A percentile compares a stretch with the other conserved stretches of the same genome.
phyloP scores from a whole-genome alignment of 2,113 vertebrate genomes.

The Triplophysa rosa region DNA sequence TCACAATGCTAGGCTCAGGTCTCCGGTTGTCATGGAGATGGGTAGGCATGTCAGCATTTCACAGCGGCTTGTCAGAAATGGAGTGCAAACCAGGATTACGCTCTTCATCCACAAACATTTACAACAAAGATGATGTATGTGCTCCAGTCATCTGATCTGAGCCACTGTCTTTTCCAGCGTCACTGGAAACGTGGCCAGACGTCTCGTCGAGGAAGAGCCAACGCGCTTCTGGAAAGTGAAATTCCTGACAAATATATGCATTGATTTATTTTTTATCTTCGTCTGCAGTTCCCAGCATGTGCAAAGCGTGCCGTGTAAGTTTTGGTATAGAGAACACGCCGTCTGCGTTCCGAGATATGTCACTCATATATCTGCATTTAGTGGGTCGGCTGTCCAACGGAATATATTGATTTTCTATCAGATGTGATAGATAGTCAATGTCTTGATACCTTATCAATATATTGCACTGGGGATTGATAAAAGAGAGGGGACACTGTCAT shows the following conservation, averaged over 20 bases:
- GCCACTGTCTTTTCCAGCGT: conserved; percentile 4
- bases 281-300: background rate
- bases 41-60: conserved; percentile 56
- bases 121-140: conserved; percentile 30
- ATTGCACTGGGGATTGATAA: background rate
- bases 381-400: conserved; percentile 19
- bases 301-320: background rate
- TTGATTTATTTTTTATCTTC: conserved; percentile 3
- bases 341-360: background rate
- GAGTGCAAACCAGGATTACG: conserved; percentile 21
- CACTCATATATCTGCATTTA: conserved; percentile 29
- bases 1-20: conserved; percentile 46
- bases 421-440: conserved; percentile 23
- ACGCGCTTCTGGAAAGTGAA: background rate
- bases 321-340: background rate
- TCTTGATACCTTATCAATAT: conserved; percentile 15
- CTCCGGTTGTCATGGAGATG: conserved; percentile 65
- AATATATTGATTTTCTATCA: conserved; percentile 38
- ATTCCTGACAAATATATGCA: background rate
- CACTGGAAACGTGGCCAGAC: background rate
- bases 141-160: background rate
- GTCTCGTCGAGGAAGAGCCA: background rate
- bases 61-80: conserved; percentile 52
- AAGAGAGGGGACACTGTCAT: background rate
- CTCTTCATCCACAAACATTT: conserved; percentile 32